Evolutionary conservation across 2,113 vertebrate species (phyloP).

Genomic region (Calonectris borealis): DNA sequence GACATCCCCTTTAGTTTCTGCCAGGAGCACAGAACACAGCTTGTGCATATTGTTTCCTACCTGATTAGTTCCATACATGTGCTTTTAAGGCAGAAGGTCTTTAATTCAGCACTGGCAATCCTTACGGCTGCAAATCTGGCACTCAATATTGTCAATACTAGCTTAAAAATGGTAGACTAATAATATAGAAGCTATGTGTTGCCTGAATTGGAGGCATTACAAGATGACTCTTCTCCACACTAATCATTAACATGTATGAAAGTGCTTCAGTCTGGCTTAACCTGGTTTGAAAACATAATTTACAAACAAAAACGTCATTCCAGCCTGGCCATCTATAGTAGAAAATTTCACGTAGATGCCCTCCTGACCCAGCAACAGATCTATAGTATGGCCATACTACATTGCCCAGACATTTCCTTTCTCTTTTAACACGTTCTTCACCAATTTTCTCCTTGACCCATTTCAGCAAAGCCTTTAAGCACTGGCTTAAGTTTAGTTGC

Average conservation of each 20-base stretch:
- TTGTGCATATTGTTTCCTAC: not conserved
- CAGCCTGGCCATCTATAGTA: not conserved
- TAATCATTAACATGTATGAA: fast-evolving
- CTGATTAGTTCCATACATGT: not conserved
- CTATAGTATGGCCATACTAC: not conserved
- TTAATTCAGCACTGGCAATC: not conserved
- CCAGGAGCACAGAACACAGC: not conserved
- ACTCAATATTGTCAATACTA: not conserved
- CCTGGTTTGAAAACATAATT: not conserved
- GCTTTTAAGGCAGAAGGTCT: not conserved
- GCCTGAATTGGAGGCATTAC: not conserved
- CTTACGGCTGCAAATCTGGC: not conserved
- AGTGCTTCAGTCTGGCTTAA: not conserved
- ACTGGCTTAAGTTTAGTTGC: not conserved
- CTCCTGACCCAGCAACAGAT: not conserved
- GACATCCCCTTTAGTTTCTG: not conserved
- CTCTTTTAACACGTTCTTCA: not conserved
- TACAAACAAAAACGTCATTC: not conserved
- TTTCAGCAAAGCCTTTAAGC: not conserved
- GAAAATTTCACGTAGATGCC: not conserved
- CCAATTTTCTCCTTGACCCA: not conserved
- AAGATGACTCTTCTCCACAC: not conserved
- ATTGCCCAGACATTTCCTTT: not conserved
- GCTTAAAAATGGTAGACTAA: not conserved
- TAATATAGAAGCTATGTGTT: not conserved